A percentile compares a stretch with the other conserved stretches of the same genome.
Conservation (phyloP, 2,888 invertebrate species). For the Panzeria rudis region DNA sequence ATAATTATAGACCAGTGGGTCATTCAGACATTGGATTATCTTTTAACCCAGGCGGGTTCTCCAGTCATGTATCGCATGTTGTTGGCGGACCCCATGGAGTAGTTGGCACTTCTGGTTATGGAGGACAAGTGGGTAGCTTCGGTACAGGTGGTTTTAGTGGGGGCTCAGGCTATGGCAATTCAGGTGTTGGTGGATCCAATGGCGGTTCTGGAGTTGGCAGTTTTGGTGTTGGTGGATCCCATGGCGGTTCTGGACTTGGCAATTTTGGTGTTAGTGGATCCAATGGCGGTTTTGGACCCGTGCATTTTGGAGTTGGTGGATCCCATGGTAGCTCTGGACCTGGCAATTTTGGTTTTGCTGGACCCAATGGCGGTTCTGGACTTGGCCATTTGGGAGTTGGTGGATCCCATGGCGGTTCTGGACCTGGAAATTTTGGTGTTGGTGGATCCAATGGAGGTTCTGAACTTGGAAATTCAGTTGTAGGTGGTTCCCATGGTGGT, state of each 20-base stretch:
- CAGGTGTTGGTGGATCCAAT: not conserved
- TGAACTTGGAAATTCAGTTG: too few relatives aligned
- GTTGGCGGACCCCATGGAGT: slow-evolving; percentile 16
- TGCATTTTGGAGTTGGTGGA: not conserved
- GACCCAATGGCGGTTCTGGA: not conserved
- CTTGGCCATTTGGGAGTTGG: not conserved
- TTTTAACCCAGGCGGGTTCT: slow-evolving; percentile 18
- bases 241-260: not conserved
- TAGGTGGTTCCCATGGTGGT: slow-evolving; percentile 71
- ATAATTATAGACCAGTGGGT: slow-evolving; percentile 78
- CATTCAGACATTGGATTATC: slow-evolving; percentile 72
- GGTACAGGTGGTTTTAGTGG: not conserved
- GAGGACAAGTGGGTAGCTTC: not conserved
- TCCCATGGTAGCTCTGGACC: not conserved
- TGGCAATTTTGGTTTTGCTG: not conserved
- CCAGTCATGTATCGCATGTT: slow-evolving; percentile 30
- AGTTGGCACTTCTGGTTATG: not conserved
- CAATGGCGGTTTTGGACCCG: slow-evolving; percentile 19
- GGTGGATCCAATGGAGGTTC: slow-evolving; percentile 28
- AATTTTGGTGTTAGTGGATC: not conserved
- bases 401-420: not conserved
- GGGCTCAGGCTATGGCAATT: not conserved
- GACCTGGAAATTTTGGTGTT: not conserved
- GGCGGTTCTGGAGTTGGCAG: not conserved
- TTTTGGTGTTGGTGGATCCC: not conserved